Conservation (phyloP, 2,888 invertebrate species). For the Microctonus hyperodae region DNA sequence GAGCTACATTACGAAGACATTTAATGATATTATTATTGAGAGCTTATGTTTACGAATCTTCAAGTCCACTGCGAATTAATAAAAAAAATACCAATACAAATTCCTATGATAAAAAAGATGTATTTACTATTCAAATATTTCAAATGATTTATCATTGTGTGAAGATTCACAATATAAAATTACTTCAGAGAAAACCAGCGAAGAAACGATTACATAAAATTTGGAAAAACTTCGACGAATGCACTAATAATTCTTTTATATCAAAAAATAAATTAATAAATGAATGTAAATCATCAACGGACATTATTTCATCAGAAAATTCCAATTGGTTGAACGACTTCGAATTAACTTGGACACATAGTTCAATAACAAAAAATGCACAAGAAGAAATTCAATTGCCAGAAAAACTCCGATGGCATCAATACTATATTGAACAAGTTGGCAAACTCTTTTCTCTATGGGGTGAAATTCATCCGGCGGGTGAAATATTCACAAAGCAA, state of each 20-base stretch:
- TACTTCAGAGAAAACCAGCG: slow-evolving; percentile 40
- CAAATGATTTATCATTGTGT: slow-evolving; percentile 49
- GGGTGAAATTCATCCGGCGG: slow-evolving; percentile 72
- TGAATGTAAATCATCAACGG: background rate
- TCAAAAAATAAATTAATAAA: background rate
- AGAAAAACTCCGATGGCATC: slow-evolving; percentile 65
- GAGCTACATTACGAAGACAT: slow-evolving; percentile 48
- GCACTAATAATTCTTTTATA: slow-evolving; percentile 40
- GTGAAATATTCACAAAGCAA: slow-evolving; percentile 65
- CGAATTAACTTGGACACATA: slow-evolving; percentile 47
- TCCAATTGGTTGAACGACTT: slow-evolving; percentile 46
- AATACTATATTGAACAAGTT: slow-evolving; percentile 75
- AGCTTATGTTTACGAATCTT: slow-evolving; percentile 45
- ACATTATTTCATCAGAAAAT: slow-evolving; percentile 42
- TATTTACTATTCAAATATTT: slow-evolving; percentile 48
- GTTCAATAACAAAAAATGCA: slow-evolving; percentile 3
- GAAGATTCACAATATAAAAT: slow-evolving; percentile 50
- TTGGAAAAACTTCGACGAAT: slow-evolving; percentile 41
- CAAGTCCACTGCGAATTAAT: slow-evolving; percentile 17
- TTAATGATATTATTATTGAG: slow-evolving; percentile 52
- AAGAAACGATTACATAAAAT: slow-evolving; percentile 31
- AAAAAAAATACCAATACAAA: background rate
- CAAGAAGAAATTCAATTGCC: slow-evolving; percentile 13
- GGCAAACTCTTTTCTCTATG: slow-evolving; percentile 74
- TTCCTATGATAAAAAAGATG: slow-evolving; percentile 1